Percentiles rank a stretch among this genome's conserved stretches.
Conservation (phyloP, 2,113 vertebrate species). For the Orycteropus afer region DNA sequence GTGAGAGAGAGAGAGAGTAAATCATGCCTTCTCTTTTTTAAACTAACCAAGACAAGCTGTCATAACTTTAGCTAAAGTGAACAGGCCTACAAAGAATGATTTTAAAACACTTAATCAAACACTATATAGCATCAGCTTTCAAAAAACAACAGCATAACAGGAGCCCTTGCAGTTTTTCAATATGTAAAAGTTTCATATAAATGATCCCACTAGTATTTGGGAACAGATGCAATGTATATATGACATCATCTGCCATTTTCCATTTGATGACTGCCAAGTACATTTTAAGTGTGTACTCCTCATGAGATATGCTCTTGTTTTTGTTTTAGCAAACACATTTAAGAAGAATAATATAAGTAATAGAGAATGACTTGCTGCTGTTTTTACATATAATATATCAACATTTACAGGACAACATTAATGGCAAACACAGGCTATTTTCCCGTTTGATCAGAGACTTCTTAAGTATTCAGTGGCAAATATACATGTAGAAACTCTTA, state of each 20-base stretch:
- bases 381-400: background rate
- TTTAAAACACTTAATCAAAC: conserved; percentile 73
- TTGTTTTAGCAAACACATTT: conserved; percentile 45
- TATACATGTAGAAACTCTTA: background rate
- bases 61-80: conserved; percentile 73
- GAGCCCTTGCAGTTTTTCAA: conserved; percentile 47
- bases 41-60: conserved; percentile 67
- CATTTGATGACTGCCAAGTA: conserved; percentile 26
- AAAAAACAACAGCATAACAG: conserved; percentile 46
- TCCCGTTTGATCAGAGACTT: background rate
- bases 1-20: conserved; percentile 12
- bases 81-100: conserved; percentile 57
- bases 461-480: background rate
- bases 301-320: background rate
- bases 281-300: background rate
- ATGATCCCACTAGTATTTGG: background rate
- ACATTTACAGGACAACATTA: background rate
- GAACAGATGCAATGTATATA: conserved; percentile 16
- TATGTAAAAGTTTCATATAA: conserved; percentile 51
- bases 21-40: conserved; percentile 47
- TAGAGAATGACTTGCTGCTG: conserved; percentile 31
- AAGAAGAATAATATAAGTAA: conserved; percentile 22
- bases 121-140: conserved; percentile 52
- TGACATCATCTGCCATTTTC: background rate
- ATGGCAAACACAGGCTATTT: background rate